A percentile compares a stretch with the other conserved stretches of the same genome.
Evolutionary conservation across 2,888 invertebrate genomes (phyloP).

Genomic region (Drosophila mettleri): DNA sequence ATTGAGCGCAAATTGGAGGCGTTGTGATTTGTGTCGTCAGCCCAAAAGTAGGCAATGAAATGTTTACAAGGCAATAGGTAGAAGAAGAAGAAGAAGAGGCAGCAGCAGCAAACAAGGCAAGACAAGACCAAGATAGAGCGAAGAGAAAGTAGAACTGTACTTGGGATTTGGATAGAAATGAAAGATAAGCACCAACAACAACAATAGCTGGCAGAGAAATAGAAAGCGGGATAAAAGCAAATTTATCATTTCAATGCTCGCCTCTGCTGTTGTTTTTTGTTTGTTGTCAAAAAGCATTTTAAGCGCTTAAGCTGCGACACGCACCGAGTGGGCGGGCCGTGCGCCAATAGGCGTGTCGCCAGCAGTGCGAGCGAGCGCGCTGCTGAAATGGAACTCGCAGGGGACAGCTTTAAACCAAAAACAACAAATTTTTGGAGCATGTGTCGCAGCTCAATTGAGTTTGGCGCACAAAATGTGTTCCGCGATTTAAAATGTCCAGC

Average conservation of each 20-base stretch:
- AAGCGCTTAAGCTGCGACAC: constrained; percentile 78
- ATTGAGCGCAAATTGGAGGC: constrained; percentile 78
- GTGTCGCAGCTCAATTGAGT: constrained; percentile 30
- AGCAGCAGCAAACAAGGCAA: constrained; percentile 4
- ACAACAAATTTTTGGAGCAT: constrained; percentile 14
- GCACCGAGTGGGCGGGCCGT: constrained; percentile 33
- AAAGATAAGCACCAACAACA: constrained; percentile 15
- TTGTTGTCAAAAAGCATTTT: constrained; percentile 76
- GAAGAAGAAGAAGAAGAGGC: neutral
- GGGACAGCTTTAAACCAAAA: constrained; percentile 29
- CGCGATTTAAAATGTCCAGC: neutral
- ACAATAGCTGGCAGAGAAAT: constrained; percentile 21
- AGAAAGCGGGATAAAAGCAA: constrained; percentile 52
- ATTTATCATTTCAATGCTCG: constrained; percentile 66
- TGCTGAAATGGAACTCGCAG: constrained; percentile 3
- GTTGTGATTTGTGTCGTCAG: constrained; percentile 61
- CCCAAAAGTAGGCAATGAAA: constrained; percentile 47
- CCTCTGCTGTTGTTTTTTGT: constrained; percentile 20
- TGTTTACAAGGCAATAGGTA: constrained; percentile 29
- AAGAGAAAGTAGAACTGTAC: constrained; percentile 22
- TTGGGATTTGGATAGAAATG: constrained; percentile 35
- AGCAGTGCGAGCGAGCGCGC: neutral
- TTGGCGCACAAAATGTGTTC: constrained; percentile 8
- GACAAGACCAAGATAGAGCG: constrained; percentile 19
- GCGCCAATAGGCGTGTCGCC: constrained; percentile 1